Conservation (phyloP, 2,888 invertebrate genomes). For the Baccha elongata region DNA sequence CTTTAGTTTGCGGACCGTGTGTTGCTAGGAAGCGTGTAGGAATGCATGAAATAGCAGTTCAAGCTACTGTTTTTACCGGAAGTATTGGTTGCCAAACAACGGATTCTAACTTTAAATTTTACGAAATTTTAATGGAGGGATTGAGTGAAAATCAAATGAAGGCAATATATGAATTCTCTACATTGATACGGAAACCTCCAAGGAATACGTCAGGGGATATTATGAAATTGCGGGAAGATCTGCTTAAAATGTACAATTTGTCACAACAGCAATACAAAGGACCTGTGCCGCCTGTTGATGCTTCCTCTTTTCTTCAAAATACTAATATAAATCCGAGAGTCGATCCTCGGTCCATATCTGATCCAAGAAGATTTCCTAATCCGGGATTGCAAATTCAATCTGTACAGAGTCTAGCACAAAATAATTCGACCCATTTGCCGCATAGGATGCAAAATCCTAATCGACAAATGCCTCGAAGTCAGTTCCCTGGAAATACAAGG, state of each 20-base stretch:
- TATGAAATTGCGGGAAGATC: slow-evolving; percentile 22
- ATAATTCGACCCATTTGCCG: neutral
- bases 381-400: neutral
- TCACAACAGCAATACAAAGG: slow-evolving; percentile 26
- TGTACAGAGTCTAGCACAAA: neutral
- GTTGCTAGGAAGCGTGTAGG: slow-evolving; percentile 36
- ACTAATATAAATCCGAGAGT: slow-evolving; percentile 3
- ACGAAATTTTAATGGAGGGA: slow-evolving; percentile 10
- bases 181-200: slow-evolving; percentile 46
- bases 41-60: slow-evolving; percentile 43
- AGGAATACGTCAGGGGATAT: slow-evolving; percentile 32
- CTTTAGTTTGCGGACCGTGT: slow-evolving; percentile 39
- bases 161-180: slow-evolving; percentile 46
- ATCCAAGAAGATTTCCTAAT: slow-evolving; percentile 3
- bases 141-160: slow-evolving; percentile 44
- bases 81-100: slow-evolving; percentile 46
- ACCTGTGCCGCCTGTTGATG: neutral
- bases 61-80: slow-evolving; percentile 24
- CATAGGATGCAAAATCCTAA: neutral
- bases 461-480: neutral
- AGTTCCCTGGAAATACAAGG: neutral
- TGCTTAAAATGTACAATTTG: slow-evolving; percentile 44
- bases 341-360: neutral
- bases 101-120: neutral
- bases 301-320: neutral